These are phyloP conservation scores for Copsychus sechellarum DNA, from an alignment of 2,113 vertebrate genomes.

Conservation along the genomic window DNA sequence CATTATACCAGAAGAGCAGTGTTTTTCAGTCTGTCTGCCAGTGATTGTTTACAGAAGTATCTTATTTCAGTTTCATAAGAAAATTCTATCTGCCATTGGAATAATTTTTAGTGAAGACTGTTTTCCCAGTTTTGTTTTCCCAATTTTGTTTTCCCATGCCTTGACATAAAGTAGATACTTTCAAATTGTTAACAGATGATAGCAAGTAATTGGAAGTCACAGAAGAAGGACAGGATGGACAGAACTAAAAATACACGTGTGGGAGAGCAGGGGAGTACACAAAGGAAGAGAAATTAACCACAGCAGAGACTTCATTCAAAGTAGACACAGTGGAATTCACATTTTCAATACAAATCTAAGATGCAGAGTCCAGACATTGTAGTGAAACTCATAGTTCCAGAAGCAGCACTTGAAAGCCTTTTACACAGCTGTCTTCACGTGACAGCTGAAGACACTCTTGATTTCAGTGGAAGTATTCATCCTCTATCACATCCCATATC, in stretches of 20 bases:
- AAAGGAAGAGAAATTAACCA: neutral
- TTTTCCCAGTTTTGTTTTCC: neutral
- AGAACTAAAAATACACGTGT: neutral
- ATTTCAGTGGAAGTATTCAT: neutral
- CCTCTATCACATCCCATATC: neutral
- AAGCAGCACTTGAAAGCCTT: neutral
- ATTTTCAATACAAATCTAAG: neutral
- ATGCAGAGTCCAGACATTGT: neutral
- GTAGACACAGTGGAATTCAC: accelerated
- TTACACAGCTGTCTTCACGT: neutral
- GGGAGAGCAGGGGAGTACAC: neutral
- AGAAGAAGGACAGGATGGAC: neutral
- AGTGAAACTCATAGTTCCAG: neutral
- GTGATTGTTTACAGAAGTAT: neutral
- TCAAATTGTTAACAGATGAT: neutral
- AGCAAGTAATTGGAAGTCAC: neutral
- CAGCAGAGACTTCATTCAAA: neutral
- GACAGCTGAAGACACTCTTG: neutral
- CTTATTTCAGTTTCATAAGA: neutral
- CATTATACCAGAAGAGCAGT: neutral
- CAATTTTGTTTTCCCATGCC: neutral
- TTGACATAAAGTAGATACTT: neutral
- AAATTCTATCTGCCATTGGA: neutral
- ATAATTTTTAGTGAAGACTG: neutral
- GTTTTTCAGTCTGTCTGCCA: neutral